Base-by-base conservation (phyloP, 2,888 invertebrate species). In the Opisthograptis luteolata region DNA sequence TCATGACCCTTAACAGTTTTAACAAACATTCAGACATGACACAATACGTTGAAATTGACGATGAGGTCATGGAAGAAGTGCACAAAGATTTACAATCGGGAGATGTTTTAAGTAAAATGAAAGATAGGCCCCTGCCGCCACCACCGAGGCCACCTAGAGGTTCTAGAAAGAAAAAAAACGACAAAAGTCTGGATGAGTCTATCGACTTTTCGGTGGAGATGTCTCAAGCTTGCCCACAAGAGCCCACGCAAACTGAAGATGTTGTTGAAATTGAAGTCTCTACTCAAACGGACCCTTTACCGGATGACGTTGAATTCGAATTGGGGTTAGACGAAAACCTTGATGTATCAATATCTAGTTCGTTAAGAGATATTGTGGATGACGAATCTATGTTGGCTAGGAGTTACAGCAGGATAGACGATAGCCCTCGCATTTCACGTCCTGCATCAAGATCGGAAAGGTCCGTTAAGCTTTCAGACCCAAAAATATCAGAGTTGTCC, bases 211-310 rank as follows among this genome's bases (percentile, higher is more conserved):
- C 58, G 6, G 55, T 63, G 12, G 72, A 73, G 31, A 43, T 62
- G n/a, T 60, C 64, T n/a, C 51, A 64, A 6, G 56, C 58, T 24
- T 66, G 60, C 30, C 53, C 53, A 3, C 60, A 67, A 41, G 73
- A 77, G 12, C 63, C 71, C 41, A 44, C 51, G 10, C 76, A 72
- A 47, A 41, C 70, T 28, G 84, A 88, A 35, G 78, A 86, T 57
- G 69, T 91, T 13, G 75, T 92, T 53, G 96, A 96, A 80, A 93
- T 94, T 14, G 95, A 95, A 70, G 94, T 95, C 3, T 96, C 95
- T 0, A 96, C 96, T 0, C 96, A 97, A 84, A 97, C 96, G 0
- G 96, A 97, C 81, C 96, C 96, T 0, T 77, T 96, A 30, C 95
- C 96, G 0, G 96, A 96, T 64, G 96, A 96, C 64, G 93, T 95